Evolutionary conservation across 2,113 vertebrate species (phyloP).

Genomic region (Actenoides lindsayi): DNA sequence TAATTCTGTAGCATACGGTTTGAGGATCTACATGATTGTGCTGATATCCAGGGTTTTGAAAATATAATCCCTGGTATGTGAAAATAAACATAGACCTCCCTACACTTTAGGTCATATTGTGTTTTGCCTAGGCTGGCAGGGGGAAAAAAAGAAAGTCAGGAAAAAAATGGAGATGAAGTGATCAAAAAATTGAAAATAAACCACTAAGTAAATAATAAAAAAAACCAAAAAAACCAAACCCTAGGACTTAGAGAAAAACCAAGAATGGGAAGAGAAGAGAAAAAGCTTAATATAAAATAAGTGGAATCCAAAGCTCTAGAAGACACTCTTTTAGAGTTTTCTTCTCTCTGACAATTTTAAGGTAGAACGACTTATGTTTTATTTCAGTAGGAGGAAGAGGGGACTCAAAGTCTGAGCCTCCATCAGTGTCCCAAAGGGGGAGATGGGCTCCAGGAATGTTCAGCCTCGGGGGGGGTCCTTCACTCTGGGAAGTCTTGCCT

Average conservation of each 20-base stretch:
- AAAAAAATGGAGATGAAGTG: neutral
- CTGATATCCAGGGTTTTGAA: neutral
- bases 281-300: neutral
- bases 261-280: neutral
- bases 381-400: neutral
- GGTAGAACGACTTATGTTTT: neutral
- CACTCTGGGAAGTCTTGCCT: neutral
- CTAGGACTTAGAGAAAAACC: neutral
- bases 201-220: neutral
- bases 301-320: neutral
- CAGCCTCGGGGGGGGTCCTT: neutral
- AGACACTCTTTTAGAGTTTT: neutral
- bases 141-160: neutral
- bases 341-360: neutral
- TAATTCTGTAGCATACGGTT: neutral
- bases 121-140: neutral
- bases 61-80: neutral
- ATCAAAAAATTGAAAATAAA: neutral
- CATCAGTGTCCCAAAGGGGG: neutral
- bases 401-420: neutral
- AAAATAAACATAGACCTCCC: neutral
- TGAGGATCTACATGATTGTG: neutral
- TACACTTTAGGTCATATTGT: neutral
- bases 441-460: neutral
- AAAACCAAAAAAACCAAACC: neutral